phyloP scores from a whole-genome alignment of 2,888 invertebrate genomes.

The Orthonychiurus folsomi region DNA sequence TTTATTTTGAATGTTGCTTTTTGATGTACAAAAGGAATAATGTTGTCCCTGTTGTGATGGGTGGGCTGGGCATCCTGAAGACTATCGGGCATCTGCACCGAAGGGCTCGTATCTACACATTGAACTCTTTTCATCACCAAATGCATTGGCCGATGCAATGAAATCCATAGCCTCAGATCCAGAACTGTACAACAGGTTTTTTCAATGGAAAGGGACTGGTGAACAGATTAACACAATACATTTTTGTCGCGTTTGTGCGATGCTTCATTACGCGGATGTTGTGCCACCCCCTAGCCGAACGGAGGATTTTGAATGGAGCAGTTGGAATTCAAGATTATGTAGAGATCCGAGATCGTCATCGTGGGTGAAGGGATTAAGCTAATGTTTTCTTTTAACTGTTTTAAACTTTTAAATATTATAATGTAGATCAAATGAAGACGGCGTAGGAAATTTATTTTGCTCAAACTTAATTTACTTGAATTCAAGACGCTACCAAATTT shows the following conservation, averaged over 20 bases:
- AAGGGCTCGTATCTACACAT: slow-evolving; percentile 34
- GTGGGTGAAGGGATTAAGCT: too few relatives aligned
- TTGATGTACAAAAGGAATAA: slow-evolving; percentile 27
- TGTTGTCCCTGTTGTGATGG: slow-evolving; percentile 35
- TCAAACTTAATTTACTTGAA: too few relatives aligned
- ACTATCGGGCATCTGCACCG: slow-evolving; percentile 36
- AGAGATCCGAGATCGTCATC: too few relatives aligned
- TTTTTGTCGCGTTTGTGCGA: slow-evolving; percentile 34
- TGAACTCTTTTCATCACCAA: slow-evolving; percentile 31
- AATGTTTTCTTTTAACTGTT: too few relatives aligned
- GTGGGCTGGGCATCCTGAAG: slow-evolving; percentile 34
- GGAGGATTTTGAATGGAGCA: neutral
- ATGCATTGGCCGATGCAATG: slow-evolving; percentile 48
- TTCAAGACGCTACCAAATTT: too few relatives aligned
- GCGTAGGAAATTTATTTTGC: too few relatives aligned
- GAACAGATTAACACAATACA: slow-evolving; percentile 27
- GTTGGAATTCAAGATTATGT: neutral
- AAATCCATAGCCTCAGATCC: slow-evolving; percentile 46
- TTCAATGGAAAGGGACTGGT: slow-evolving; percentile 51
- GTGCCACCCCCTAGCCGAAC: neutral
- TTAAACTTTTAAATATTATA: too few relatives aligned
- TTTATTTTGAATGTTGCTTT: neutral
- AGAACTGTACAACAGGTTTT: slow-evolving; percentile 47
- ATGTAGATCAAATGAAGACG: too few relatives aligned
- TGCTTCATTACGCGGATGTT: slow-evolving; percentile 30